Percentiles rank a stretch among this genome's conserved stretches.
Conservation (phyloP, 1,140 invertebrate species). For the Cardiocondyla obscurior region DNA sequence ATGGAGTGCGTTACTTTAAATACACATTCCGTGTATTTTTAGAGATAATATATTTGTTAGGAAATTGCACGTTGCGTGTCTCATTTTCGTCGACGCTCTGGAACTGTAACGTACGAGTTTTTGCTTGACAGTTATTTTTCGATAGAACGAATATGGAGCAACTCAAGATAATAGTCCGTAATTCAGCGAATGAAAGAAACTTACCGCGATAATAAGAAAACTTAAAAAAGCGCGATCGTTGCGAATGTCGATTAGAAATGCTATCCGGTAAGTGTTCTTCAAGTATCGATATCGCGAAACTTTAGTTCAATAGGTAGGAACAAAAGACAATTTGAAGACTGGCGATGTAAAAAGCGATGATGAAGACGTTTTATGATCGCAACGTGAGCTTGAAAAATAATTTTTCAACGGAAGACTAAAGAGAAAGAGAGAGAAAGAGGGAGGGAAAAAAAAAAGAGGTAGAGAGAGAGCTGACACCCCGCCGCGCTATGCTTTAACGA, state of each 20-base stretch:
- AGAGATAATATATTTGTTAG: background rate
- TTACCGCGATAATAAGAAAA: background rate
- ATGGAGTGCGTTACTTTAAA: too few species aligned
- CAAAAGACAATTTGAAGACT: conserved; percentile 16
- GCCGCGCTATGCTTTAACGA: conserved; percentile 40
- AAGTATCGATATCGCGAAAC: conserved; percentile 14
- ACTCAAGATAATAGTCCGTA: background rate
- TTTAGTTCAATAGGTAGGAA: conserved; percentile 12
- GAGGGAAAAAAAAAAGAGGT: background rate
- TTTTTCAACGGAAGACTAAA: conserved; percentile 20
- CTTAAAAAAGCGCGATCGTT: background rate
- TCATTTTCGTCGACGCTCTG: background rate
- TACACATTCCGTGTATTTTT: background rate
- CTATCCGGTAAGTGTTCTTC: conserved; percentile 4
- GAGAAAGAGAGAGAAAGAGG: conserved; percentile 3
- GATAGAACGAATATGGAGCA: background rate
- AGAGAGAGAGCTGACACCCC: background rate
- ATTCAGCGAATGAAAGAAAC: background rate
- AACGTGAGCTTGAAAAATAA: conserved; percentile 22
- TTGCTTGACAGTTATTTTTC: background rate
- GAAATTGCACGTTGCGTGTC: background rate
- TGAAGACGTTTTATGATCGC: conserved; percentile 35
- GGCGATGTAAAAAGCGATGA: background rate
- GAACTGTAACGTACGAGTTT: background rate
- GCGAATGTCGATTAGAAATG: background rate